These are phyloP conservation scores for Rhea americana DNA, from an alignment of 2,113 vertebrate species.

Conservation along the genomic window DNA sequence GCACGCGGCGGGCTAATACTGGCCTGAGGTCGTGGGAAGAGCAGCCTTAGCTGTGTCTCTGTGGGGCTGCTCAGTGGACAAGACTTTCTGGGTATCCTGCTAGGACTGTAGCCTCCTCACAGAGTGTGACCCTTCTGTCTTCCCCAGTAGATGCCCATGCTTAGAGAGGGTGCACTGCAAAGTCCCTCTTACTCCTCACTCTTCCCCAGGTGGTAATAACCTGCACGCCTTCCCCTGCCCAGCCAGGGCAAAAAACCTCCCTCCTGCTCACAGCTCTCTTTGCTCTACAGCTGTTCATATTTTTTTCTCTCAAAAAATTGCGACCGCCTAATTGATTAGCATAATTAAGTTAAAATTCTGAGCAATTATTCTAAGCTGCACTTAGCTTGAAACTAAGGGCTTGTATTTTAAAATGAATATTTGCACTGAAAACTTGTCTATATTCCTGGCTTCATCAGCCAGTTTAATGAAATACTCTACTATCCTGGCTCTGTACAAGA, in stretches of 20 bases:
- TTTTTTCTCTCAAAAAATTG: not conserved
- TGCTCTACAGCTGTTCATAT: not conserved
- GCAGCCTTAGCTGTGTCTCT: not conserved
- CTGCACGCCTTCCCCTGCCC: not conserved
- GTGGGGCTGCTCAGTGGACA: fast-evolving
- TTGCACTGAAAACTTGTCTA: not conserved
- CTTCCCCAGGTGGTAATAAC: not conserved
- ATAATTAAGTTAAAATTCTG: not conserved
- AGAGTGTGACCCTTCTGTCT: not conserved
- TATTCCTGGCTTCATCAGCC: not conserved
- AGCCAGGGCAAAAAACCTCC: not conserved
- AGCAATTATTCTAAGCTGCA: not conserved
- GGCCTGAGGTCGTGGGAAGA: fast-evolving
- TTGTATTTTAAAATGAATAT: not conserved
- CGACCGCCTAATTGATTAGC: not conserved
- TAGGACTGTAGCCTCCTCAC: not conserved
- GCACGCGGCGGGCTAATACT: not conserved
- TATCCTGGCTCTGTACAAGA: not conserved
- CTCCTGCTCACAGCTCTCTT: not conserved
- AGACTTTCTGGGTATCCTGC: not conserved
- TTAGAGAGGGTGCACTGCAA: not conserved
- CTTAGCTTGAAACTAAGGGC: not conserved
- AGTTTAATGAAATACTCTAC: not conserved
- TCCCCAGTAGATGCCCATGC: not conserved
- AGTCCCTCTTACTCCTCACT: not conserved